Base-by-base conservation (phyloP, 2,113 vertebrate genomes). In the Caranx ignobilis region DNA sequence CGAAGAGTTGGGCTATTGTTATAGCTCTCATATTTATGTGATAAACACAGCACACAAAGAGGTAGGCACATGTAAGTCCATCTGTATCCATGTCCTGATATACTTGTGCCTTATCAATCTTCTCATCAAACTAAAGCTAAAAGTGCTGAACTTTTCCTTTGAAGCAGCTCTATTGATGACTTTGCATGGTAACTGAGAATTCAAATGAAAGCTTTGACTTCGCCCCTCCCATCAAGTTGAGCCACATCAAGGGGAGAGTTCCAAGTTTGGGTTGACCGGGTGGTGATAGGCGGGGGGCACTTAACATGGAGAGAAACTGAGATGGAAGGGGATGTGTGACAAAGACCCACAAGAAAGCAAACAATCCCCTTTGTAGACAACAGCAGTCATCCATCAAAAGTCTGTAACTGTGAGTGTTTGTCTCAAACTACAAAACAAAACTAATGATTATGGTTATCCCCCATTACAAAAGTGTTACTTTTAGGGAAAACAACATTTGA, bases 241-340 rank as follows among this genome's bases (percentile, higher is more conserved):
- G 11, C 6, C 13, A 21, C 41, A 52, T 60, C 95, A 94, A 85
- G 90, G 90, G 94, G 21, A 94, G 96, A 91, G 91, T 93, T 96
- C 93, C 95, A 95, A 95, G 95, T 96, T 94, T 94, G 93, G 55
- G 68, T 66, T 81, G 41, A 43, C 26, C 60, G 93, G 93, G 92
- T 93, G 92, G 92, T 96, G 96, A 93, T 79, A 83, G 91, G 79
- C 95, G 95, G 93, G 95, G 93, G 95, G 95, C 95, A 96, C 96
- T 97, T 95, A 62, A 61, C 65, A 64, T 56, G 12, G n/a, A 57
- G 70, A 83, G 65, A 84, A 77, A 65, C 63, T 48, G 55, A 68
- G 88, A 86, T 80, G 66, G 80, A 81, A 75, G 73, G 75, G 82
- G 80, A 85, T 77, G 67, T 32, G 50, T 75, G 64, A 91, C 91